Evolutionary conservation across 2,888 invertebrate species (phyloP).

Genomic region (Callinectes sapidus): DNA sequence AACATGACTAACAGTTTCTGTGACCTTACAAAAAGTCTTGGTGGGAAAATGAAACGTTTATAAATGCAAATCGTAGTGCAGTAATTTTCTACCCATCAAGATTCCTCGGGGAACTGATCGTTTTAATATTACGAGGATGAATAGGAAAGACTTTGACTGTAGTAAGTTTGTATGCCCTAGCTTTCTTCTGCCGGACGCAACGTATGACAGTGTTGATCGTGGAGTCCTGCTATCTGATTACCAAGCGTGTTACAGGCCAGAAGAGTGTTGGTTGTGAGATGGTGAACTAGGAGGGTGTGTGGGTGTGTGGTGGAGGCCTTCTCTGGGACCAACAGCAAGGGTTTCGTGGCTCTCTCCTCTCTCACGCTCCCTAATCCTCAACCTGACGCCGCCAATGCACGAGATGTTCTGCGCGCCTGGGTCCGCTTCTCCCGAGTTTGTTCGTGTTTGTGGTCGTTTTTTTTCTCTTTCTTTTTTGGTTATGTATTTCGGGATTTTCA

Average conservation of each 20-base stretch:
- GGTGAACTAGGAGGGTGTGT: background rate
- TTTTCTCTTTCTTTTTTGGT: background rate
- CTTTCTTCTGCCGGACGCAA: background rate
- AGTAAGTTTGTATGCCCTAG: background rate
- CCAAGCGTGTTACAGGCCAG: background rate
- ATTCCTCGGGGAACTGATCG: too few species aligned
- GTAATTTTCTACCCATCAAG: too few species aligned
- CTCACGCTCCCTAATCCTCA: background rate
- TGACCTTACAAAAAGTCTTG: too few species aligned
- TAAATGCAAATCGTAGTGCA: too few species aligned
- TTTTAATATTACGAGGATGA: too few species aligned
- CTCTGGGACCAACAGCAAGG: background rate
- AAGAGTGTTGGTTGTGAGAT: background rate
- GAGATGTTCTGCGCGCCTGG: background rate
- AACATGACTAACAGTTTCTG: too few species aligned
- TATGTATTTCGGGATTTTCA: background rate
- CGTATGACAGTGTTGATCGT: too few species aligned
- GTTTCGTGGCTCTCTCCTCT: background rate
- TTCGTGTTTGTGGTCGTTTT: background rate
- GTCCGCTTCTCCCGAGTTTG: background rate
- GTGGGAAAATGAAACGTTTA: too few species aligned
- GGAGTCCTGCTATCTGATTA: background rate
- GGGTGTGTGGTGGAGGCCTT: background rate
- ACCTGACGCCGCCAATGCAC: background rate
- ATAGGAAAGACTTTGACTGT: too few species aligned